Evolutionary conservation across 2,113 vertebrate species (phyloP).

Genomic region (Podilymbus podiceps): DNA sequence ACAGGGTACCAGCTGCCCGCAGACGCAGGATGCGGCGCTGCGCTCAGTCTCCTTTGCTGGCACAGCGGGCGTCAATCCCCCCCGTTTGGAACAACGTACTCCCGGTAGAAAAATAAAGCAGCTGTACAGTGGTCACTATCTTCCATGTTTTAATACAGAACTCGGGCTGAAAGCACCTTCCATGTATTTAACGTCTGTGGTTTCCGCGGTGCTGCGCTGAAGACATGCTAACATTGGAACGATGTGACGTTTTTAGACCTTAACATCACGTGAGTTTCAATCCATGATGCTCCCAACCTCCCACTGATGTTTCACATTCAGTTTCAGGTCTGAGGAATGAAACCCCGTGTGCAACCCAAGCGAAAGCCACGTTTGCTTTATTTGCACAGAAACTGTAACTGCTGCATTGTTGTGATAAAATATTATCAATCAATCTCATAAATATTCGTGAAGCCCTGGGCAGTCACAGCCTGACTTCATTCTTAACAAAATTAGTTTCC

Average conservation of each 20-base stretch:
- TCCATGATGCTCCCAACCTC: not conserved
- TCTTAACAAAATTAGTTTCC: not conserved
- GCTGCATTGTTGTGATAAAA: not conserved
- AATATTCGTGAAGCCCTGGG: not conserved
- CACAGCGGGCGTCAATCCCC: fast-evolving
- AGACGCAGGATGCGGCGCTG: fast-evolving
- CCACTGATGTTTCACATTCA: fast-evolving
- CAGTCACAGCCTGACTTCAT: not conserved
- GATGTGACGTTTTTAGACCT: fast-evolving
- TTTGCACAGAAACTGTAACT: not conserved
- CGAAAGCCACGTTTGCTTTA: fast-evolving
- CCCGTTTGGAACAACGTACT: fast-evolving
- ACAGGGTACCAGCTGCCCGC: too few relatives aligned
- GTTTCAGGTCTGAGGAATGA: not conserved
- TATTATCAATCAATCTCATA: not conserved
- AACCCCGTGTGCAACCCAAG: not conserved
- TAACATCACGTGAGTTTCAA: fast-evolving
- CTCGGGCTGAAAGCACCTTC: fast-evolving
- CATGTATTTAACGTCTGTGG: fast-evolving
- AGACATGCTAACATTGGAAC: fast-evolving
- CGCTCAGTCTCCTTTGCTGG: fast-evolving
- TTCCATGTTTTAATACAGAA: fast-evolving
- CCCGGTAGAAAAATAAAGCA: not conserved
- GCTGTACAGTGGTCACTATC: fast-evolving
- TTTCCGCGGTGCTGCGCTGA: fast-evolving